These are phyloP conservation scores for Prionace glauca DNA, from an alignment of 2,797 vertebrate species.

Conservation along the genomic window DNA sequence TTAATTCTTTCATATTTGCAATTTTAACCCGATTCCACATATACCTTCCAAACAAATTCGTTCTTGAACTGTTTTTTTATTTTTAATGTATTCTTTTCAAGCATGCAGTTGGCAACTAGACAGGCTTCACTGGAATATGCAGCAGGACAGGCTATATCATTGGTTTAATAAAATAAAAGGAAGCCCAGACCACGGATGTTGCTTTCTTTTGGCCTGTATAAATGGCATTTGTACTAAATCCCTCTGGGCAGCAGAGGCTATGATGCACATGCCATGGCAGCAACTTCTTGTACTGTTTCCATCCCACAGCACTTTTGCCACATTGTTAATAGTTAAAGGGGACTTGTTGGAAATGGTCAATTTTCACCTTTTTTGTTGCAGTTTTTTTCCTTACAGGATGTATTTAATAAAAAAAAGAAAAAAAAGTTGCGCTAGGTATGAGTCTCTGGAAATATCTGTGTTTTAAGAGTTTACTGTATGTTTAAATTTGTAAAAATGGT, in stretches of 20 bases:
- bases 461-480: constrained; percentile 74
- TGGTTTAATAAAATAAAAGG: constrained; percentile 48
- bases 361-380: constrained; percentile 69
- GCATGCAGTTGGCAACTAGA: constrained; percentile 15
- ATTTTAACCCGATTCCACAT: constrained; percentile 59
- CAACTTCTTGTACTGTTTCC: constrained; percentile 72
- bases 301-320: constrained; percentile 69
- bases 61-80: neutral
- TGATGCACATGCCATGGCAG: constrained; percentile 41
- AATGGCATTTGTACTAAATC: constrained; percentile 39
- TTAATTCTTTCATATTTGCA: constrained; percentile 73
- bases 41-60: constrained; percentile 46
- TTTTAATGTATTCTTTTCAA: neutral
- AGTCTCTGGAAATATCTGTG: constrained; percentile 73
- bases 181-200: constrained; percentile 65
- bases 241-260: neutral
- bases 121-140: constrained; percentile 33
- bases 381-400: constrained; percentile 56
- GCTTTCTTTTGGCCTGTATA: constrained; percentile 65
- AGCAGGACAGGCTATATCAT: constrained; percentile 15
- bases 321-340: constrained; percentile 67
- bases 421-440: constrained; percentile 75
- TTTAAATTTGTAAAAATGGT: constrained; percentile 69
- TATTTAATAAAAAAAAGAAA: constrained; percentile 49
- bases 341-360: constrained; percentile 73